phyloP scores from a whole-genome alignment of 1,140 invertebrate species.

The Lordiphosa clarofinis region DNA sequence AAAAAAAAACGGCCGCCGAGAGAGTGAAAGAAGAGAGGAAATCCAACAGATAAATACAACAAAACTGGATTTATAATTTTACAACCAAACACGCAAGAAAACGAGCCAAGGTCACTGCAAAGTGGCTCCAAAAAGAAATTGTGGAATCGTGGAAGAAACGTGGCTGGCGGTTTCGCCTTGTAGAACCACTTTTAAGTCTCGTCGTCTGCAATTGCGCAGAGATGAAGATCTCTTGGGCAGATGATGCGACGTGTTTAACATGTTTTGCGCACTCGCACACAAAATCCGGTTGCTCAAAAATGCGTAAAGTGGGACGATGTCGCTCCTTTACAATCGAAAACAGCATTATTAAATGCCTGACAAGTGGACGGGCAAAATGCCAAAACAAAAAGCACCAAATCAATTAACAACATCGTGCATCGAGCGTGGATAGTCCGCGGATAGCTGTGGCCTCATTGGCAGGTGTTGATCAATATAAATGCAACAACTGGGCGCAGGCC shows the following conservation, averaged over 20 bases:
- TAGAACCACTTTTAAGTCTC: constrained; percentile 60
- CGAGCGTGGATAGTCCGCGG: neutral
- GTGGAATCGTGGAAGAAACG: constrained; percentile 36
- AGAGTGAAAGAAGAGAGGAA: constrained; percentile 72
- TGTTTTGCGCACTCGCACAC: constrained; percentile 39
- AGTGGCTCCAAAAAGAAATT: constrained; percentile 56
- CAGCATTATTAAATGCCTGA: constrained; percentile 61
- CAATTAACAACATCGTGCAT: constrained; percentile 55
- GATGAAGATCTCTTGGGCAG: constrained; percentile 42
- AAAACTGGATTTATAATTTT: constrained; percentile 66
- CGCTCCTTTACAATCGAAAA: constrained; percentile 57
- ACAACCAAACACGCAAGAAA: constrained; percentile 71
- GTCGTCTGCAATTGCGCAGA: constrained; percentile 18
- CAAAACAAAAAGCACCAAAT: constrained; percentile 67
- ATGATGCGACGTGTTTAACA: constrained; percentile 67
- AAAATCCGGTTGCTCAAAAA: constrained; percentile 70
- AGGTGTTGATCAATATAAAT: constrained; percentile 74
- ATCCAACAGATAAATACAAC: constrained; percentile 21
- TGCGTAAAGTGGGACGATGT: constrained; percentile 75
- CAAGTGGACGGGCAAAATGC: constrained; percentile 69
- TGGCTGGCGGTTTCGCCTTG: constrained; percentile 7
- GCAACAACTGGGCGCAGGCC: constrained; percentile 12
- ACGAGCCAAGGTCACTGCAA: constrained; percentile 70
- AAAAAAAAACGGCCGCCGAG: constrained; percentile 13
- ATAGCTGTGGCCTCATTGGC: constrained; percentile 53